Conservation (phyloP, 2,888 invertebrate species). For the Ectemnius cavifrons region DNA sequence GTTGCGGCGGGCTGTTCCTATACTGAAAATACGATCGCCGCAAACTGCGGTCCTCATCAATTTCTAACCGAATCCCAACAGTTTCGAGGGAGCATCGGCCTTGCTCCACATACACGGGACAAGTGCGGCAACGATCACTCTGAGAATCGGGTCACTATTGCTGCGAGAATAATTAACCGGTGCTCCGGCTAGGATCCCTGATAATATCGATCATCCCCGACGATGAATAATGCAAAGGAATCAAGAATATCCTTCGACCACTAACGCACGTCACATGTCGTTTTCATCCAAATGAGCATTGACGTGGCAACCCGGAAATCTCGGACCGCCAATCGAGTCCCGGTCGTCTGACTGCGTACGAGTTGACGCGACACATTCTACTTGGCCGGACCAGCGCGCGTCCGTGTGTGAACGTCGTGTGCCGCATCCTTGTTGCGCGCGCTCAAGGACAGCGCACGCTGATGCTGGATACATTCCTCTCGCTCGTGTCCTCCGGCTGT, state of each 20-base stretch:
- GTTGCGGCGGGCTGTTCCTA: neutral
- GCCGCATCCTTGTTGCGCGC: slow-evolving; percentile 41
- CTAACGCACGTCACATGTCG: too few relatives aligned
- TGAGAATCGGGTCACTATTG: neutral
- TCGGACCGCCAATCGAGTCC: neutral
- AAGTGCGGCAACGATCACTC: neutral
- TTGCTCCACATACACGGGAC: neutral
- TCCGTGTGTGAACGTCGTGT: neutral
- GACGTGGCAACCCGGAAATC: slow-evolving; percentile 36
- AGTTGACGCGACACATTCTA: too few relatives aligned
- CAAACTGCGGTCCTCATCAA: slow-evolving; percentile 4
- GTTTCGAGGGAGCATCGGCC: neutral
- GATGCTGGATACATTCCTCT: slow-evolving; percentile 21
- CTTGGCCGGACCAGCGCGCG: too few relatives aligned
- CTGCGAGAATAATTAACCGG: neutral
- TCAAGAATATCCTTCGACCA: too few relatives aligned
- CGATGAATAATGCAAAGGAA: too few relatives aligned
- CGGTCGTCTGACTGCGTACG: too few relatives aligned
- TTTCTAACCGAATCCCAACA: slow-evolving; percentile 1
- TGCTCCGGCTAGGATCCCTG: too few relatives aligned
- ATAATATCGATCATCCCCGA: too few relatives aligned
- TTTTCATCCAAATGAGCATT: slow-evolving; percentile 15
- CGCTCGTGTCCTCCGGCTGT: slow-evolving; percentile 15
- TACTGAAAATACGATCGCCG: slow-evolving; percentile 3
- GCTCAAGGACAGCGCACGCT: slow-evolving; percentile 47